Percentiles rank a stretch among this genome's conserved stretches.
Evolutionary conservation across 2,113 vertebrate genomes (phyloP).

Genomic region (Tympanuchus pallidicinctus): DNA sequence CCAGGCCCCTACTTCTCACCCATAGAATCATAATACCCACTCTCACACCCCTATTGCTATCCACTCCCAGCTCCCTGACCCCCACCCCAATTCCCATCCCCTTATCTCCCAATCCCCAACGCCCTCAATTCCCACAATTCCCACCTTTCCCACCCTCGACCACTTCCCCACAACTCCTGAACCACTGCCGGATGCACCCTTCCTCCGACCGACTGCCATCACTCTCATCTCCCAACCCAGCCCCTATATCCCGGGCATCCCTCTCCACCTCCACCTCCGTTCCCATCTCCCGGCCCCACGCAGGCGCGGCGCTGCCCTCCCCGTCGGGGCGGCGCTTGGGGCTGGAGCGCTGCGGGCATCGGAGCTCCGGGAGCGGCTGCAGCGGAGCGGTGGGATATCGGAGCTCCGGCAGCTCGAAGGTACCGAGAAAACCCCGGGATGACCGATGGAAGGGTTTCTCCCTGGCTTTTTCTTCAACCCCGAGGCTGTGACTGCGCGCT

Average conservation of each 20-base stretch:
- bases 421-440: neutral
- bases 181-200: too few species aligned
- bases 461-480: neutral
- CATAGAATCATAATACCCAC: too few species aligned
- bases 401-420: neutral
- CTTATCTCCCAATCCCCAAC: too few species aligned
- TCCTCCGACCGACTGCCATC: too few species aligned
- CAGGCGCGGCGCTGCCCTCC: conserved; percentile 55
- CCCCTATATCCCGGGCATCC: neutral
- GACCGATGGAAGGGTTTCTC: neutral
- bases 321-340: conserved; percentile 58
- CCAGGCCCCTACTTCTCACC: too few species aligned
- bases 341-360: conserved; percentile 11
- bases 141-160: too few species aligned
- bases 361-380: neutral
- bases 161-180: too few species aligned
- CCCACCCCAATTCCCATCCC: too few species aligned
- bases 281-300: neutral
- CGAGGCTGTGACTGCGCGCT: neutral
- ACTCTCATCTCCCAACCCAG: neutral
- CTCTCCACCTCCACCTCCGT: neutral
- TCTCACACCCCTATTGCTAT: too few species aligned
- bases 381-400: neutral
- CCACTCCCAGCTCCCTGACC: too few species aligned
- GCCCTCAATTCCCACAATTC: too few species aligned